These are phyloP conservation scores for Corythornis cristatus DNA, from an alignment of 2,113 vertebrate genomes.

Conservation along the genomic window DNA sequence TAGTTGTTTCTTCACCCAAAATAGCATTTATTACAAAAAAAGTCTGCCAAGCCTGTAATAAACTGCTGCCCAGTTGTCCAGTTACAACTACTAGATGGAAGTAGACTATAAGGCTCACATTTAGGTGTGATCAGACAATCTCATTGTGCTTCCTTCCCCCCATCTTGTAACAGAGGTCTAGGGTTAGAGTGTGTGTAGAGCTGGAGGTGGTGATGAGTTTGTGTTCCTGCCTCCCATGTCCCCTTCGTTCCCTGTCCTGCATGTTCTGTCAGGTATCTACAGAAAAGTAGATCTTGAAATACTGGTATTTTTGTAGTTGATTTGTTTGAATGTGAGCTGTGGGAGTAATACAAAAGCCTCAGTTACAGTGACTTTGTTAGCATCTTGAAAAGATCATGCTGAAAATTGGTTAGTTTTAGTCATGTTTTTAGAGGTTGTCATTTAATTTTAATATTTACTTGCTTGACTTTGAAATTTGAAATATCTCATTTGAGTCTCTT, in stretches of 20 bases:
- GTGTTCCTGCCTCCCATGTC: background rate
- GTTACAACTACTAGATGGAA: background rate
- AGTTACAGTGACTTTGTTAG: constrained; percentile 8
- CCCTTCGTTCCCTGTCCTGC: background rate
- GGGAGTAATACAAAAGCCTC: constrained; percentile 1
- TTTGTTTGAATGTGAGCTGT: constrained; percentile 5
- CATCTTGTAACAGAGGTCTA: background rate
- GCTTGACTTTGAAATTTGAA: constrained; percentile 8
- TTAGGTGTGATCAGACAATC: background rate
- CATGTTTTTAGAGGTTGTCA: background rate
- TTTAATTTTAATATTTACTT: constrained; percentile 19
- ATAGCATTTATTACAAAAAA: background rate
- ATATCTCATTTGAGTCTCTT: background rate
- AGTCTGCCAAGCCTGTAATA: background rate
- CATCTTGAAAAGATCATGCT: constrained; percentile 3
- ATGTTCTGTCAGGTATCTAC: background rate
- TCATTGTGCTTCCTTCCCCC: accelerated
- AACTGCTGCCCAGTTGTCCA: background rate
- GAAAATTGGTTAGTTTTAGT: background rate
- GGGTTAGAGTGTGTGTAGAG: background rate
- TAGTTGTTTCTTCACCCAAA: background rate
- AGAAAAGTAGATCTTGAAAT: background rate
- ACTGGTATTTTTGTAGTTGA: background rate
- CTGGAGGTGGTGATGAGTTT: background rate
- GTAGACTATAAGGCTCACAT: background rate